Percentiles rank a stretch among this genome's conserved stretches.
phyloP scores from a whole-genome alignment of 2,113 vertebrate species.

The Pontoporia blainvillei region DNA sequence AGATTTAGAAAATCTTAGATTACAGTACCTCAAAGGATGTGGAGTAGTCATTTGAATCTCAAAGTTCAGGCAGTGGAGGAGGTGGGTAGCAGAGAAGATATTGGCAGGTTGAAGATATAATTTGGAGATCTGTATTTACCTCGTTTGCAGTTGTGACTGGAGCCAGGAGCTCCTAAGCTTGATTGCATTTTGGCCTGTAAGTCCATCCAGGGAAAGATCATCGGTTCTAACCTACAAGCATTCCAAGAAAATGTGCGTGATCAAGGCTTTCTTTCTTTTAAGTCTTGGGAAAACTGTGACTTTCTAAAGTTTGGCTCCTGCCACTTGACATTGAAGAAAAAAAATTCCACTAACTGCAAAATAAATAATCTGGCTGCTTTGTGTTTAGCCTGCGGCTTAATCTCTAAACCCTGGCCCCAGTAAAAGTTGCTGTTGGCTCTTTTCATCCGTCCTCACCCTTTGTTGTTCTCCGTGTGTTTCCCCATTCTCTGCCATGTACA shows the following conservation, averaged over 20 bases:
- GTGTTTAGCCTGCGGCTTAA: not conserved
- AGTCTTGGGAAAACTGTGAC: conserved; percentile 45
- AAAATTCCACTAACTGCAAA: conserved; percentile 52
- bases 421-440: conserved; percentile 49
- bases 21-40: not conserved
- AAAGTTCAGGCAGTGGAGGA: not conserved
- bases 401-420: conserved; percentile 13
- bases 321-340: conserved; percentile 17
- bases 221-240: not conserved
- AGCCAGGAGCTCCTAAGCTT: not conserved
- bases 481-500: not conserved
- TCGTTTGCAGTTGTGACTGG: not conserved
- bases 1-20: conserved; percentile 3
- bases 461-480: not conserved
- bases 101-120: not conserved
- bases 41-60: not conserved
- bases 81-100: not conserved
- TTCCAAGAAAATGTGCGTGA: not conserved
- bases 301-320: conserved; percentile 27
- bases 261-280: conserved; percentile 30
- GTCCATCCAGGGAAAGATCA: not conserved
- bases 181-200: conserved; percentile 23
- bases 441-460: conserved; percentile 4
- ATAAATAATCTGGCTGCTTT: conserved; percentile 19
- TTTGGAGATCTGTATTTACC: not conserved